These are phyloP conservation scores for Pardalotus punctatus DNA, from an alignment of 2,113 vertebrate species.

Conservation along the genomic window DNA sequence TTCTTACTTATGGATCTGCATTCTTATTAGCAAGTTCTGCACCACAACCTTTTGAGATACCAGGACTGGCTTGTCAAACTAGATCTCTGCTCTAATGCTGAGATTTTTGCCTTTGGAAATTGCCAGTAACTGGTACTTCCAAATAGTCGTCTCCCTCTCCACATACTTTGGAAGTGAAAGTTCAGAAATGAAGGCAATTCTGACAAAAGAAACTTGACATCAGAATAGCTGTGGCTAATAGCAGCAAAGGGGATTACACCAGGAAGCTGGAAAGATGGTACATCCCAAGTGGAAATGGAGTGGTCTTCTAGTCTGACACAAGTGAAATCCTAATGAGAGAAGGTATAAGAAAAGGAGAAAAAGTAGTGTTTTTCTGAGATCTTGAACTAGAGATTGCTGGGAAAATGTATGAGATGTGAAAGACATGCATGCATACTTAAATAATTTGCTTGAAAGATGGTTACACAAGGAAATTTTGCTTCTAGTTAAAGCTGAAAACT, in stretches of 20 bases:
- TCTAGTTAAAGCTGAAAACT: not conserved
- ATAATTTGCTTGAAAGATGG: not conserved
- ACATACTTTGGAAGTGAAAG: not conserved
- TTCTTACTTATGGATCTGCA: not conserved
- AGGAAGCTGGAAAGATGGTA: not conserved
- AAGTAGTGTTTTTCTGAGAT: not conserved
- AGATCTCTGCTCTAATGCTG: not conserved
- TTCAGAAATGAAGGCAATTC: not conserved
- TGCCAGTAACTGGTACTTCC: not conserved
- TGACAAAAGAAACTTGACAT: not conserved
- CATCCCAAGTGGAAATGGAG: not conserved
- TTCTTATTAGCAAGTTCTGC: not conserved
- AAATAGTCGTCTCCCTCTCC: not conserved
- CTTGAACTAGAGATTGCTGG: not conserved
- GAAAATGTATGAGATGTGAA: not conserved
- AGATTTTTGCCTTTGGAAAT: not conserved
- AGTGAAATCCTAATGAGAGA: not conserved
- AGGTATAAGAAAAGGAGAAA: not conserved
- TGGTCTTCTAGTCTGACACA: not conserved
- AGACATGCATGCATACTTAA: not conserved
- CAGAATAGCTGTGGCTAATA: not conserved
- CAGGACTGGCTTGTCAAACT: not conserved
- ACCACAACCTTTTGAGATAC: not conserved
- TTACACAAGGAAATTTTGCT: not conserved
- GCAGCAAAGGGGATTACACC: not conserved